Base-by-base conservation (phyloP, 2,888 invertebrate genomes). In the Sarcophaga caerulescens region DNA sequence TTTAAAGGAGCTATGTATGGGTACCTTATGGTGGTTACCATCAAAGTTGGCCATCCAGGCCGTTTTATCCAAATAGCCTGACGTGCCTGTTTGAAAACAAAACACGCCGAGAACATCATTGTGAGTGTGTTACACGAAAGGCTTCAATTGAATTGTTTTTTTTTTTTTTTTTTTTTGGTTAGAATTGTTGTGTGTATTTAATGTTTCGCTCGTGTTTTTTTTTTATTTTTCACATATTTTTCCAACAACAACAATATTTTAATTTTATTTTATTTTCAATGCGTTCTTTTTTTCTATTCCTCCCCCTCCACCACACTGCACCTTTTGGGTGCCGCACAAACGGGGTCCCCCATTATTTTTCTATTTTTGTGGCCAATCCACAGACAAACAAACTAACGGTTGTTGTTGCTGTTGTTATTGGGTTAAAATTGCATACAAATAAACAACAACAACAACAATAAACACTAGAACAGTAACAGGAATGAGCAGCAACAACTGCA, bases 141-240 rank as follows among this genome's bases (percentile, higher is more conserved):
- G 83, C 83, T 35, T 75, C 85, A 70, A 73, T 83, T 83, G 73
- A 80, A 85, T 83, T 79, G 76, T 74, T 35, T 35, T 35, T 35
- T 8, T 2, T 35, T 77, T 8, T 35, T 8, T 35, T 35, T 35
- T 35, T 35, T 35, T 86, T 84, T 66, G 83, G 83, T 86, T 84
- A 81, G 81, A 86, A 86, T 71, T 86, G 35, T 35, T 35, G 85
- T 84, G 85, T 84, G 65, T 83, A 81, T 86, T 86, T 83, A 86
- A 79, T 77, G 83, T 77, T 35, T 74, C 77, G 80, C 81, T 62
- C 70, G 69, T 81, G 73, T 78, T 82, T 81, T 35, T 82, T 81
- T 35, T 6, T 35, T 35, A 35, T 35, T 35, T 35, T 35, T 35
- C 35, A 35, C 35, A 35, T 35, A 35, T 35, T 35, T 35, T 35